Evolutionary conservation across 2,888 invertebrate species (phyloP), one percentile per base, ranked within the genome.

Genomic region (Drosophila paracracens): DNA sequence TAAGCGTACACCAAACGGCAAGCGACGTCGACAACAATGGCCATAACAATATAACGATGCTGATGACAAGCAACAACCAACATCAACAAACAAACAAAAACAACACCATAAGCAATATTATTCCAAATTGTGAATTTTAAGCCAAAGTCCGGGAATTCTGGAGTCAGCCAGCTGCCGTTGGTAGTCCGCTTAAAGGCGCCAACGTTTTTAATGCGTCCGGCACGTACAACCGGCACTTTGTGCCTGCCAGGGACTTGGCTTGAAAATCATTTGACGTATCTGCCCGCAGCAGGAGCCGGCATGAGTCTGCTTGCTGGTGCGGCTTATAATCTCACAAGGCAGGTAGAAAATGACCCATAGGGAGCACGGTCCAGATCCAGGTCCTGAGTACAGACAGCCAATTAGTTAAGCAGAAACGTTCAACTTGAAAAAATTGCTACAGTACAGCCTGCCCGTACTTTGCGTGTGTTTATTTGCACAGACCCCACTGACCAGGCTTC

Each of bases 11-110:
- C 68, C 74, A 56, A 56, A 56, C 56, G 58, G 69, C 77, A 76
- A 72, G 59, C 63, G 75, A 16, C 63, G 61, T 48, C 69, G 59
- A 58, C 87, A 80, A 82, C 77, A 85, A 82, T 82, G 72, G 76
- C 79, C 74, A 90, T 90, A 90, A 86, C 90, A 90, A 88, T 88
- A 88, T 85, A 90, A 85, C 90, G 89, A 83, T 64, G 81, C 60
- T 83, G 83, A 90, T 88, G 87, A 86, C 89, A 90, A 82, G 72
- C 85, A 78, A 46, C 75, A 81, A 54, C 69, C 68, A 80, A 56
- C 77, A 25, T 46, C 25, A 46, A 25, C 25, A 46, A 46, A 46
- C 21, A 46, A 46, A 48, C 65, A 63, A 46, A 63, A 76, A 33
- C 74, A 65, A 43, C 54, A 65, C 51, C 59, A 79, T 51, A 63